These are phyloP conservation scores for Sebastes melanostomus DNA, from an alignment of 2,797 vertebrate genomes.

Conservation along the genomic window DNA sequence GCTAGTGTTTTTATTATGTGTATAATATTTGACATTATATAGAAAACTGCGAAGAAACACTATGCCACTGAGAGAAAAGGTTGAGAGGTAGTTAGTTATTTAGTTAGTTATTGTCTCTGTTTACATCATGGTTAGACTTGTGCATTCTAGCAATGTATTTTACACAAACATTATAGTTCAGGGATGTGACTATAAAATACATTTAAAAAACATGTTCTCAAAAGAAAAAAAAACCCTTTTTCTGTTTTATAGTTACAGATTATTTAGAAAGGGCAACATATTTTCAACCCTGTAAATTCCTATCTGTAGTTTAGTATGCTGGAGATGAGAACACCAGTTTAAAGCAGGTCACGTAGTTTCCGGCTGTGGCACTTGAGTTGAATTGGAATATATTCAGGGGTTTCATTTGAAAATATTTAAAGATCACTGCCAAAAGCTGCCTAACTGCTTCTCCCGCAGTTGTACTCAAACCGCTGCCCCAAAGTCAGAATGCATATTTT, in stretches of 20 bases:
- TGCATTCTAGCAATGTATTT: neutral
- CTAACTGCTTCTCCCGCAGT: neutral
- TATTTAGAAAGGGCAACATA: neutral
- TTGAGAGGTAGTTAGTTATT: neutral
- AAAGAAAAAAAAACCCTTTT: accelerated
- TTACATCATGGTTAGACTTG: neutral
- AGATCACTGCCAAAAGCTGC: neutral
- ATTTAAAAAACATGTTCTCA: neutral
- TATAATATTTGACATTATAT: slow-evolving; percentile 16
- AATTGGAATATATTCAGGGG: neutral
- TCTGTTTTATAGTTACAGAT: neutral
- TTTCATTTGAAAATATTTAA: neutral
- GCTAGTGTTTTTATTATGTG: slow-evolving; percentile 21
- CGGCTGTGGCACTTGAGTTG: neutral
- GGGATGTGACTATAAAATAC: neutral
- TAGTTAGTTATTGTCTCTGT: neutral
- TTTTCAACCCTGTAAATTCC: neutral
- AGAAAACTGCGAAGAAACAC: neutral
- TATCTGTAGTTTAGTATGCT: neutral
- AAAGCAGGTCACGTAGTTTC: neutral
- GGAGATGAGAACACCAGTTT: neutral
- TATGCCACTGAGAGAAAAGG: neutral
- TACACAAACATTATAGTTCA: neutral
- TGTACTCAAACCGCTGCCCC: neutral
- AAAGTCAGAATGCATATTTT: neutral